phyloP scores from a whole-genome alignment of 1,140 invertebrate genomes.

The Drosophila oshimai region DNA sequence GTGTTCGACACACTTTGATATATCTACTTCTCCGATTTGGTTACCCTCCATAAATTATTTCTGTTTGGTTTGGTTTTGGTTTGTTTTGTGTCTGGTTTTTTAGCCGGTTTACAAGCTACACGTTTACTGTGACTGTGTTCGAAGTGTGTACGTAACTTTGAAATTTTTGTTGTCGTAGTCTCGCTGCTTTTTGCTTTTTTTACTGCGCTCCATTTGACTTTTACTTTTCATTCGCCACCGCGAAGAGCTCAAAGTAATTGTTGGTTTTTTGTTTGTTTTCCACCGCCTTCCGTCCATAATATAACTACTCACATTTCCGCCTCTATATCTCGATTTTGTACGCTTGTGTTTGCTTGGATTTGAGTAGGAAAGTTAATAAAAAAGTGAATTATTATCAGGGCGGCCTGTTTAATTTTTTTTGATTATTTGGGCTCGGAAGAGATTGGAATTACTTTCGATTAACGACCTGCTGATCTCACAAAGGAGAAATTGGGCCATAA shows the following conservation, averaged over 20 bases:
- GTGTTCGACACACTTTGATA: constrained; percentile 18
- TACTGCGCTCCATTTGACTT: constrained; percentile 75
- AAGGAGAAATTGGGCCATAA: constrained; percentile 14
- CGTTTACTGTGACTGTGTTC: constrained; percentile 36
- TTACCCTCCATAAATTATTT: background rate
- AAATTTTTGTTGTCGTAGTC: constrained; percentile 50
- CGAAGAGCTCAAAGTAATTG: constrained; percentile 6
- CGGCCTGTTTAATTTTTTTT: background rate
- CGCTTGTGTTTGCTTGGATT: background rate
- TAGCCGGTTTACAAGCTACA: constrained; percentile 59
- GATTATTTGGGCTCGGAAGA: background rate
- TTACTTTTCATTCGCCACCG: constrained; percentile 71
- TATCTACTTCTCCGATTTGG: background rate
- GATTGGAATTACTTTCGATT: constrained; percentile 10
- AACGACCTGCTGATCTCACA: constrained; percentile 10
- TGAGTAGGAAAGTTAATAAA: background rate
- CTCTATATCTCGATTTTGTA: constrained; percentile 25
- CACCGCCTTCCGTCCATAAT: constrained; percentile 30
- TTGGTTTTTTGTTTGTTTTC: background rate
- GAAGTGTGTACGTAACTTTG: constrained; percentile 57
- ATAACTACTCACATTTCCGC: constrained; percentile 49
- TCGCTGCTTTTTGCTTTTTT: constrained; percentile 68
- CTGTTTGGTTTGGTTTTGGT: constrained; percentile 14
- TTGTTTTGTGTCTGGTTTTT: background rate
- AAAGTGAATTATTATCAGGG: constrained; percentile 14